Conservation (phyloP, 2,113 vertebrate genomes). For the Microtus montanus region DNA sequence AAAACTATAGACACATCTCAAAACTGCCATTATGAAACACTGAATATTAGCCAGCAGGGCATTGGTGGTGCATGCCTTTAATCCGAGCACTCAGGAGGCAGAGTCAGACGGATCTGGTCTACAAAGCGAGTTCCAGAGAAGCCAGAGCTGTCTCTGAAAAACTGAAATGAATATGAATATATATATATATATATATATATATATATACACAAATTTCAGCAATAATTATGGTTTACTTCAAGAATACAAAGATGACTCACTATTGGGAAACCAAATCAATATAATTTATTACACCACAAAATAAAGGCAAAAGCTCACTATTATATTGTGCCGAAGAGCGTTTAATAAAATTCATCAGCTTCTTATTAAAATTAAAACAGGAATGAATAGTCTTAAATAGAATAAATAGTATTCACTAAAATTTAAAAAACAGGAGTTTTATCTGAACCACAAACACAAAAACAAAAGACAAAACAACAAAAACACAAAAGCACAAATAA, state of each 20-base stretch:
- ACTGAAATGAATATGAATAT: not conserved
- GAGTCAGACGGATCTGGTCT: not conserved
- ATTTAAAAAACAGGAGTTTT: not conserved
- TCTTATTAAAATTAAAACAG: slow-evolving; percentile 59
- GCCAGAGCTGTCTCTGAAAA: not conserved
- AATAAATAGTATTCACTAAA: slow-evolving; percentile 30
- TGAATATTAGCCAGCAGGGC: slow-evolving; percentile 26
- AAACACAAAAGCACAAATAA: not conserved
- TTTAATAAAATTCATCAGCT: slow-evolving; percentile 51
- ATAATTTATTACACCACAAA: slow-evolving; percentile 34
- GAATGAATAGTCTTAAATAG: slow-evolving; percentile 7
- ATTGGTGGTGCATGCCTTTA: not conserved
- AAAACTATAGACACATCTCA: not conserved
- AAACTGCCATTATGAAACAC: not conserved
- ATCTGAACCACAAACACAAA: not conserved
- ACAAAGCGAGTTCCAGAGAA: too few relatives aligned
- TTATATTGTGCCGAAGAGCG: slow-evolving; percentile 4
- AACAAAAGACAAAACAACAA: too few relatives aligned
- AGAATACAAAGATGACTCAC: slow-evolving; percentile 55
- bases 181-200: too few relatives aligned
- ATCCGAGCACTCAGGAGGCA: not conserved
- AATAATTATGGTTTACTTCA: slow-evolving; percentile 53
- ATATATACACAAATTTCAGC: not conserved
- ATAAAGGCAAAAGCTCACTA: slow-evolving; percentile 52
- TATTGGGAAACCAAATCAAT: slow-evolving; percentile 52